Base-by-base conservation (phyloP, 1,140 invertebrate species). In the Leptonema lineaticorne region DNA sequence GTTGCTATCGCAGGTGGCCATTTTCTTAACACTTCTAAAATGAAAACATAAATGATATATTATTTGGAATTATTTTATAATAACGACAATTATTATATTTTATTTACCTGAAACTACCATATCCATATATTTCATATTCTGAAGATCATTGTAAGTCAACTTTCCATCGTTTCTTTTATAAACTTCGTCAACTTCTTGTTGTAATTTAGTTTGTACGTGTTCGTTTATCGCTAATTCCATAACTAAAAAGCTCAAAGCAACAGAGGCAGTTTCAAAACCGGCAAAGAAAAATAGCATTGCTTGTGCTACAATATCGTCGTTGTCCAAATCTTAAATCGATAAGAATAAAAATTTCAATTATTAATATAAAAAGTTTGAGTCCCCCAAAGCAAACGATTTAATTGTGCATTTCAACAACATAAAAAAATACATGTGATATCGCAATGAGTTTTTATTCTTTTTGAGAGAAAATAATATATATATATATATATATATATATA, bases 1-100 rank as follows among this genome's bases (percentile, higher is more conserved):
- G 81, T 81, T 2, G 82, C 73, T 14, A 83, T 80, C 4, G 85
- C 83, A 8, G 85, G 81, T 6, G 87, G 85, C 74, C 82, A 86
- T 22, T 86, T 72, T 60, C 87, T 75, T 6, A 88, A 74, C 9
- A 83, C 74, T 79, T 89, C 87, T 58, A 63, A 70, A 4, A 20
- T 28, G 8, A 48, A 62, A 16, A 45, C 22, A 22, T 14, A 30
- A 59, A 30, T n/a, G n/a, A n/a, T 28, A 30, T 41, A 62, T 53
- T 53, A 18, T 29, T 29, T 28, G 8, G n/a, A 8, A 3, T 33
- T 16, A 53, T 59, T 30, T 22, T 33, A 1, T 33, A 59, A 59
- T 18, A 26, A 26, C 22, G 7, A 7, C 24, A 24, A 48, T 48
- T 3, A 18, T 4, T 46, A 46, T 8, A 30, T 14, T 28, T 28